A percentile compares a stretch with the other conserved stretches of the same genome.
These are phyloP conservation scores for Sinocyclocheilus grahami DNA, from an alignment of 2,113 vertebrate genomes.

Conservation along the genomic window DNA sequence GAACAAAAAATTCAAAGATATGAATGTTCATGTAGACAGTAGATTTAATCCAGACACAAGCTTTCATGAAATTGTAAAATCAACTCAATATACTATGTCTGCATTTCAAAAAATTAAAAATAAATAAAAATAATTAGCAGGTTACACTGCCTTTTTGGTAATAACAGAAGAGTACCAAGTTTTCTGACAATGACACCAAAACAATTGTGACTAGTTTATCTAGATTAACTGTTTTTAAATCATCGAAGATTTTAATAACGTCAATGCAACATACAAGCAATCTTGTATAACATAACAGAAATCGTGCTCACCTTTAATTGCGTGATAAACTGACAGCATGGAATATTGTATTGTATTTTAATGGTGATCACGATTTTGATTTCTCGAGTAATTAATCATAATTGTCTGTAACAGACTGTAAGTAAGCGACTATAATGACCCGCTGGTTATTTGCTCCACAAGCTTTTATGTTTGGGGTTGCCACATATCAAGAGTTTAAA, in stretches of 20 bases:
- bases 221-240: background rate
- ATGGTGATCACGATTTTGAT: background rate
- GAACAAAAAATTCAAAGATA: background rate
- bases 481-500: too few species aligned
- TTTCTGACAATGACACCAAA: background rate
- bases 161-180: background rate
- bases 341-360: background rate
- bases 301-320: background rate
- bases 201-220: background rate
- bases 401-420: too few species aligned
- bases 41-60: background rate
- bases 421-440: too few species aligned
- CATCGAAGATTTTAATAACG: background rate
- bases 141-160: background rate
- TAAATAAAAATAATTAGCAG: background rate
- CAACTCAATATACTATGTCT: background rate
- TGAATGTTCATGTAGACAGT: background rate
- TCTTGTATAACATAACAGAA: background rate
- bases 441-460: too few species aligned
- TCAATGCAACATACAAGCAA: background rate
- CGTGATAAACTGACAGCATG: background rate
- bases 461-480: too few species aligned
- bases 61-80: background rate
- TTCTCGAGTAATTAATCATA: background rate
- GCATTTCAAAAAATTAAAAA: background rate